phyloP scores from a whole-genome alignment of 2,113 vertebrate species.

The Myotis davidii region DNA sequence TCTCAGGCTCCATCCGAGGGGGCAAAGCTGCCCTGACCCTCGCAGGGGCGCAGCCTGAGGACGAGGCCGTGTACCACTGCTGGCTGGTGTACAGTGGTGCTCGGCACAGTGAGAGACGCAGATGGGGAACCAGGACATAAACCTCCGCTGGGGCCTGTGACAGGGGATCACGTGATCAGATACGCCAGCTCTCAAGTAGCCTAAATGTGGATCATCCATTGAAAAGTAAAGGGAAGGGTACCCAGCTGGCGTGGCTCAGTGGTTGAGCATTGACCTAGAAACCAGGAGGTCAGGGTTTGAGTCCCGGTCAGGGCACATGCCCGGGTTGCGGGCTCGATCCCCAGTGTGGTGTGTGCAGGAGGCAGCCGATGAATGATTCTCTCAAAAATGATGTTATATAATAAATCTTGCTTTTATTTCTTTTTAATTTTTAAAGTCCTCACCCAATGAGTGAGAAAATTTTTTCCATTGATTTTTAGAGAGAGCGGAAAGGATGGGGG shows the following conservation, averaged over 20 bases:
- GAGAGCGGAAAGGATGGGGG: no score
- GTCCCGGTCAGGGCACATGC: no score
- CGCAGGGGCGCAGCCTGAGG: background rate
- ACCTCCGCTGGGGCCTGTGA: no score
- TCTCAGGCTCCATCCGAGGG: background rate
- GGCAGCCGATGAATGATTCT: no score
- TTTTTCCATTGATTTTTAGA: no score
- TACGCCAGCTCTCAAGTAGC: background rate
- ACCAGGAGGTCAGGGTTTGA: no score
- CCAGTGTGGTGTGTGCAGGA: no score
- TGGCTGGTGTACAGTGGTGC: background rate
- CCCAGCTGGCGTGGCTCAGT: no score
- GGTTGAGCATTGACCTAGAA: no score
- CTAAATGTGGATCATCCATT: background rate
- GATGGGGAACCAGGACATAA: background rate
- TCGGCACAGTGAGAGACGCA: background rate
- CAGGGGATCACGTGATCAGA: background rate
- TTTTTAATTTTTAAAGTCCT: background rate
- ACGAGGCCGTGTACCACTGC: background rate
- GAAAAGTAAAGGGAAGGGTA: background rate
- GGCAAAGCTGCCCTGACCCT: background rate
- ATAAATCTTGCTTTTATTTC: background rate
- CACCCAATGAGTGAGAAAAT: no score
- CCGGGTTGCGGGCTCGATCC: no score
- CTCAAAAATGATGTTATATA: background rate